Base-by-base conservation (phyloP, 2,888 invertebrate genomes). In the Amitus sp. region DNA sequence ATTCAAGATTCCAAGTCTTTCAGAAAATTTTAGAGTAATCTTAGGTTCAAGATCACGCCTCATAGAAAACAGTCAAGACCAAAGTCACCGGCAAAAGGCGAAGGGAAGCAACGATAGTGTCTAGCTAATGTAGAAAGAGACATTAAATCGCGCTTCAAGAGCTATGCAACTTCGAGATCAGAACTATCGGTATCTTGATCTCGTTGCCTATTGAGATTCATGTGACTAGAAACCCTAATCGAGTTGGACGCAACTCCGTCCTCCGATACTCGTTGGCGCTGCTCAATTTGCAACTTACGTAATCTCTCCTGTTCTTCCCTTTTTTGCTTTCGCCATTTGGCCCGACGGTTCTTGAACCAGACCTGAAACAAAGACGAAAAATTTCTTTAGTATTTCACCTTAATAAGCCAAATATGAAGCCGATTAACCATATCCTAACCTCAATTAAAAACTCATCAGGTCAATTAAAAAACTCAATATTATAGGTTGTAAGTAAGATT, bases 241-340 rank as follows among this genome's bases (percentile, higher is more conserved):
- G 77, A 66, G 51, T 74, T 67, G 23, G 74, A 66, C 23, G 73
- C 71, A 76, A 78, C 68, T 72, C 80, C 68, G 43, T 80, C 77
- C 47, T 76, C 74, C 46, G 55, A 51, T 64, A 66, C 70, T 1
- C 78, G 77, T 42, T 78, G 73, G 40, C 79, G 76, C 64, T 92
- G 87, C 79, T 94, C 94, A 82, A 94, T 90, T 78, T 93, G 93
- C 62, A 94, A 82, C 82, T 93, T 92, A 59, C 94, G 87, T 70
- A 93, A 84, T 59, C 93, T 84, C 82, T 93, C 92, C 82, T 93
- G 90, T 80, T 93, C 90, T 80, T 92, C 96, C 1, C 96, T 89
- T 81, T 96, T 96, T 81, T 95, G 95, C 78, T 96, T 96, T 70
- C 96, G 89, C 96, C 96, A 96, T 85, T 96, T 97, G 70, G 96